These are phyloP conservation scores for Liolophura sinensis DNA, from an alignment of 1,140 invertebrate genomes.

Conservation along the genomic window DNA sequence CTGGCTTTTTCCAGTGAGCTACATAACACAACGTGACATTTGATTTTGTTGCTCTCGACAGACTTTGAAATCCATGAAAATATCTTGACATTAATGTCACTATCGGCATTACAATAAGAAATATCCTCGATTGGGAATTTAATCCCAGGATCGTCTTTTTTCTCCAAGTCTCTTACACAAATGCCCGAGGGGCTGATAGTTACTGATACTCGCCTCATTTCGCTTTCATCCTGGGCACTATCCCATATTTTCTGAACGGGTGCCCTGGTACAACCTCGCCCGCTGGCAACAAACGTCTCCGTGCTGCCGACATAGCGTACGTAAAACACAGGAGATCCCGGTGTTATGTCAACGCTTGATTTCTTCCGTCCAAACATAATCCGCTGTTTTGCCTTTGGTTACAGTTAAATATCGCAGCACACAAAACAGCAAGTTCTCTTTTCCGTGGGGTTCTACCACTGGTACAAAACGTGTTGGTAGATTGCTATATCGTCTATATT, in stretches of 20 bases:
- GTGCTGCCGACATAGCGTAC: conserved; percentile 34
- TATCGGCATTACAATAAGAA: conserved; percentile 36
- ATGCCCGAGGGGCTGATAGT: conserved; percentile 27
- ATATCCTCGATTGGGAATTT: conserved; percentile 35
- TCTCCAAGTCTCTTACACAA: conserved; percentile 21
- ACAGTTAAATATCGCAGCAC: no score
- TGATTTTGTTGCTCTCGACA: conserved; percentile 13
- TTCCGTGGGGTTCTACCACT: no score
- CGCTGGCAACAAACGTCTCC: conserved; percentile 31
- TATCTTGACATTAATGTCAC: conserved; percentile 33
- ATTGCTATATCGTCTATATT: no score
- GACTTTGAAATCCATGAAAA: conserved; percentile 48
- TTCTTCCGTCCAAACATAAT: conserved; percentile 33
- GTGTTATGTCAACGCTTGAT: conserved; percentile 29
- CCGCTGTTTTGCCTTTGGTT: no score
- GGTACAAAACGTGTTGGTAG: no score
- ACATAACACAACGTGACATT: conserved; percentile 44
- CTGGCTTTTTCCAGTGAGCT: conserved; percentile 38
- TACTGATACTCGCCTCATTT: conserved; percentile 28
- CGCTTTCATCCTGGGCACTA: conserved; percentile 25
- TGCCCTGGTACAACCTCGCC: conserved; percentile 30
- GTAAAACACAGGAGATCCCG: conserved; percentile 31
- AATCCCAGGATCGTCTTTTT: conserved; percentile 16
- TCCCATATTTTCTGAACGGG: conserved; percentile 40
- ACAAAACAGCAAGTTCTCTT: no score